These are phyloP conservation scores for Xanthorhoe designata DNA, from an alignment of 2,888 invertebrate genomes.

Conservation along the genomic window DNA sequence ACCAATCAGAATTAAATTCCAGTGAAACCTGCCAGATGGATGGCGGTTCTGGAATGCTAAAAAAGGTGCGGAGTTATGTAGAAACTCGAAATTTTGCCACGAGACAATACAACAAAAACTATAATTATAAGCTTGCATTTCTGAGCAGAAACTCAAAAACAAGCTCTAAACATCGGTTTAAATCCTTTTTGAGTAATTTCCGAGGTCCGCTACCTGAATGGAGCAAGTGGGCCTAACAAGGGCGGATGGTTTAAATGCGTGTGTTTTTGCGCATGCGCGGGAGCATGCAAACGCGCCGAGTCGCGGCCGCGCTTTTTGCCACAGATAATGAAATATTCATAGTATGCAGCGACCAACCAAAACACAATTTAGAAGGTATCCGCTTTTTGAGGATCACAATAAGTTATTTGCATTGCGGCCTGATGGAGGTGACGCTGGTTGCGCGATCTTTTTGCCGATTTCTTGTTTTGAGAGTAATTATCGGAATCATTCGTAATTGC, in stretches of 20 bases:
- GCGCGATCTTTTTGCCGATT: constrained; percentile 32
- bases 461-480: constrained; percentile 21
- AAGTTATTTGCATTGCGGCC: constrained; percentile 45
- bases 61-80: background rate
- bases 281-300: constrained; percentile 54
- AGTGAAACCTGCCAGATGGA: background rate
- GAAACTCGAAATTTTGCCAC: constrained; percentile 9
- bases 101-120: constrained; percentile 17
- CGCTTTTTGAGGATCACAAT: constrained; percentile 49
- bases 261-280: constrained; percentile 57
- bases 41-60: background rate
- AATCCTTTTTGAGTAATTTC: constrained; percentile 31
- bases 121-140: constrained; percentile 23
- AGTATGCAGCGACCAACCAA: constrained; percentile 50
- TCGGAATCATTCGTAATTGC: constrained; percentile 18
- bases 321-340: constrained; percentile 74
- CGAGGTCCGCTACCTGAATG: constrained; percentile 36
- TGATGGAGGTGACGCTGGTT: constrained; percentile 33
- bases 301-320: constrained; percentile 59
- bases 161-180: constrained; percentile 26
- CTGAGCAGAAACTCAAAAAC: constrained; percentile 18
- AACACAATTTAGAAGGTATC: constrained; percentile 44
- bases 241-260: constrained; percentile 59
- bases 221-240: constrained; percentile 48
- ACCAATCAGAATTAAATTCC: background rate